Evolutionary conservation across 2,113 vertebrate species (phyloP).

Genomic region (Camelus bactrianus): DNA sequence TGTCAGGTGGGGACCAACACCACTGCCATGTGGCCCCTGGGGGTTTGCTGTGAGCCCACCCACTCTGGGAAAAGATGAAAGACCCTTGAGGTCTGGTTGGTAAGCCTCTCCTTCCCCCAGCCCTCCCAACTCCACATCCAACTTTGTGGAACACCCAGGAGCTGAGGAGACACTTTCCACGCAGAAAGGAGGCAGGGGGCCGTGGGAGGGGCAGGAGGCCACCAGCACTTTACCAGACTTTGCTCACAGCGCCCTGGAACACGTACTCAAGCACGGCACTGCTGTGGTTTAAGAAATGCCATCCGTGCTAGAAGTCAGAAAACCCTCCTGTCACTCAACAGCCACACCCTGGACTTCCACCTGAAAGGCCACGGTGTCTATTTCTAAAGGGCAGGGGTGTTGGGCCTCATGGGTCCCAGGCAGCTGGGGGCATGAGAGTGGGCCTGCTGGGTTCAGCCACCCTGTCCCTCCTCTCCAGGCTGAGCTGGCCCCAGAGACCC

Average conservation of each 20-base stretch:
- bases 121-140: background rate
- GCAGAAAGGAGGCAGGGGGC: background rate
- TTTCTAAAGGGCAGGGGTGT: background rate
- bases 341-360: background rate
- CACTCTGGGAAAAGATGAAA: background rate
- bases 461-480: background rate
- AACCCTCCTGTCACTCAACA: background rate
- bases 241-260: background rate
- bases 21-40: no score
- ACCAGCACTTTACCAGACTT: no score
- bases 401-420: background rate
- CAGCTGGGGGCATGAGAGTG: fast-evolving
- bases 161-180: background rate
- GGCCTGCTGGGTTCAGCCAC: background rate
- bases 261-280: no score
- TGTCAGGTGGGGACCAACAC: background rate
- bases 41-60: no score
- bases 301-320: background rate
- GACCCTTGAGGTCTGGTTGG: background rate
- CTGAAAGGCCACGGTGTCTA: background rate
- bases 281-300: background rate
- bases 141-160: background rate
- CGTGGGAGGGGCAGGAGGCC: background rate
- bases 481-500: background rate
- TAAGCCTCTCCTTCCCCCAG: background rate